These are phyloP conservation scores for Heliconius nattereri DNA, from an alignment of 1,140 invertebrate species.

Conservation along the genomic window DNA sequence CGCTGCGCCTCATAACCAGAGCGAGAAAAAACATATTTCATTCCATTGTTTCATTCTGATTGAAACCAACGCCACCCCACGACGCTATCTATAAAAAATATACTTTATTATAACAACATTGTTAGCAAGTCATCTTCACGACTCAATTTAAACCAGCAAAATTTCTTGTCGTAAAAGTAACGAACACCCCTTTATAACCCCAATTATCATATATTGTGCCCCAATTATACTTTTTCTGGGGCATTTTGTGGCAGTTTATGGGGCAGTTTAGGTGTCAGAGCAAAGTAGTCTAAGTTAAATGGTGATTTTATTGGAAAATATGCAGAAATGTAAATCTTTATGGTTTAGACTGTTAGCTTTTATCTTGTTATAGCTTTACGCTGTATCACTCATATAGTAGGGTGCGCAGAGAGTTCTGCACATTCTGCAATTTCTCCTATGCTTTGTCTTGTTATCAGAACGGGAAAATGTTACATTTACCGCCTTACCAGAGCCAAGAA, in stretches of 20 bases:
- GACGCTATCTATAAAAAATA: background rate
- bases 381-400: too few species aligned
- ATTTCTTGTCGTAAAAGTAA: background rate
- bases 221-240: slow-evolving; percentile 12
- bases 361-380: background rate
- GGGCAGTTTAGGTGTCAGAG: slow-evolving; percentile 7
- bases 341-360: background rate
- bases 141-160: background rate
- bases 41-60: too few species aligned
- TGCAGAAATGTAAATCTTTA: slow-evolving; percentile 2
- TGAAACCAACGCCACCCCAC: background rate
- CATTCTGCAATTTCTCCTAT: too few species aligned
- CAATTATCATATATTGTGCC: slow-evolving; percentile 9
- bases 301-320: slow-evolving; percentile 5
- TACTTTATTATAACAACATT: background rate
- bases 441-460: too few species aligned
- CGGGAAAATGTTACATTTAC: background rate
- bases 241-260: slow-evolving; percentile 1
- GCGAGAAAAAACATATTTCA: too few species aligned
- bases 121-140: slow-evolving; percentile 3
- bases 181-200: slow-evolving; percentile 13
- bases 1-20: too few species aligned
- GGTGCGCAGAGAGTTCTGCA: too few species aligned
- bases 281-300: slow-evolving; percentile 1
- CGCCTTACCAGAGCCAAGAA: too few species aligned